Evolutionary conservation across 2,113 vertebrate genomes (phyloP).

Genomic region (Peromyscus californicus): DNA sequence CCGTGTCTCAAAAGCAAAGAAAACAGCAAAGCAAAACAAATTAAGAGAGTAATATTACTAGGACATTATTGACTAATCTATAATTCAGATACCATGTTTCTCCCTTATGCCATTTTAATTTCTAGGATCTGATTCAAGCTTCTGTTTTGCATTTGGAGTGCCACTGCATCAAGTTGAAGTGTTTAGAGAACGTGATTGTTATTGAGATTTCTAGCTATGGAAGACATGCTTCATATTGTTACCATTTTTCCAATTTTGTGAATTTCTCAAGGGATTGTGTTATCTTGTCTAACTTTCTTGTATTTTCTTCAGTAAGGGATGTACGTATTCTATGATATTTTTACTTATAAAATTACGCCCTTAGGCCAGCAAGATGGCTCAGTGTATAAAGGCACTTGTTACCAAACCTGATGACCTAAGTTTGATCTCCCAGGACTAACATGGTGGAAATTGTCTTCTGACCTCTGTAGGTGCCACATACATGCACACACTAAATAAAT

Average conservation of each 20-base stretch:
- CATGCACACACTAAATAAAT: neutral
- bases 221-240: neutral
- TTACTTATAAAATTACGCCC: neutral
- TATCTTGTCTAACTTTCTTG: neutral
- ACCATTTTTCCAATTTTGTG: neutral
- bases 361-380: neutral
- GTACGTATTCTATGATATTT: neutral
- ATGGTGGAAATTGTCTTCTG: neutral
- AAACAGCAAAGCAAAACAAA: neutral
- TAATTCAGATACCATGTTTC: neutral
- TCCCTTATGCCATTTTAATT: neutral
- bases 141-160: neutral
- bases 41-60: neutral
- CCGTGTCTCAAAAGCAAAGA: neutral
- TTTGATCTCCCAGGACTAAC: neutral
- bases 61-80: neutral
- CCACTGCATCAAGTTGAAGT: neutral
- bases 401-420: neutral
- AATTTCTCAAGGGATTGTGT: neutral
- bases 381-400: neutral
- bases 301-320: conserved; percentile 35
- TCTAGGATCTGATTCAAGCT: neutral
- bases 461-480: neutral
- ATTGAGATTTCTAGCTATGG: neutral
- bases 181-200: neutral